phyloP scores from a whole-genome alignment of 2,888 invertebrate species.

The Catonia carolina region DNA sequence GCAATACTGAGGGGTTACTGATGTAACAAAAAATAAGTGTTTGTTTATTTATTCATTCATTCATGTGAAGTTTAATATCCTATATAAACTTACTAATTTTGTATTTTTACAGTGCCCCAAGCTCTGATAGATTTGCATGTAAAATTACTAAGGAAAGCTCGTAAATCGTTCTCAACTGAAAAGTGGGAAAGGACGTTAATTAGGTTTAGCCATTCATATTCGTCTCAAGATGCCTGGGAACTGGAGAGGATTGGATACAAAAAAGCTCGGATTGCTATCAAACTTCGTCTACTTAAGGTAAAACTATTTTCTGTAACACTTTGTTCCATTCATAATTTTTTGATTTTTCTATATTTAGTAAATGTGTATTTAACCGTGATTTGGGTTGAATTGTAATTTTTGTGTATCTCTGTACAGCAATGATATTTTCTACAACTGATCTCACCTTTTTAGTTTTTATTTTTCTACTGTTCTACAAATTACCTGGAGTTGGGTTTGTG shows the following conservation, averaged over 20 bases:
- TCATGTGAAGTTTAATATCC: no score
- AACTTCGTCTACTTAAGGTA: conserved; percentile 86
- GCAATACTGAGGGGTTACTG: no score
- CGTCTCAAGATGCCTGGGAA: conserved; percentile 92
- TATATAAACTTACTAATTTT: background rate
- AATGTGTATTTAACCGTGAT: no score
- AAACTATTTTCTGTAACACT: conserved; percentile 31
- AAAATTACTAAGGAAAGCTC: conserved; percentile 77
- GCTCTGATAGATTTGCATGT: conserved; percentile 81
- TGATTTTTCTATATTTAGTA: no score
- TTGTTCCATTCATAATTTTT: background rate
- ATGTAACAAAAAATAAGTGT: no score
- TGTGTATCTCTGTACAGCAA: no score
- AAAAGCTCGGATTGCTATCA: conserved; percentile 79
- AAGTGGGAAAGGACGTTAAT: conserved; percentile 87
- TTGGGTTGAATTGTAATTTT: no score
- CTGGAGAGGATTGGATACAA: conserved; percentile 93
- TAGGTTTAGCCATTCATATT: conserved; percentile 86
- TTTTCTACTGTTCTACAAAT: no score
- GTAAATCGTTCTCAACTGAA: conserved; percentile 73
- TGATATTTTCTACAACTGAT: no score
- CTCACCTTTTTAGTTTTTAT: no score
- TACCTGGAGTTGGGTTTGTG: no score
- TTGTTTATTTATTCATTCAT: no score
- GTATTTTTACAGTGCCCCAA: conserved; percentile 61